A percentile compares a stretch with the other conserved stretches of the same genome.
phyloP scores from a whole-genome alignment of 2,113 vertebrate species.

The Phyllopteryx taeniolatus region DNA sequence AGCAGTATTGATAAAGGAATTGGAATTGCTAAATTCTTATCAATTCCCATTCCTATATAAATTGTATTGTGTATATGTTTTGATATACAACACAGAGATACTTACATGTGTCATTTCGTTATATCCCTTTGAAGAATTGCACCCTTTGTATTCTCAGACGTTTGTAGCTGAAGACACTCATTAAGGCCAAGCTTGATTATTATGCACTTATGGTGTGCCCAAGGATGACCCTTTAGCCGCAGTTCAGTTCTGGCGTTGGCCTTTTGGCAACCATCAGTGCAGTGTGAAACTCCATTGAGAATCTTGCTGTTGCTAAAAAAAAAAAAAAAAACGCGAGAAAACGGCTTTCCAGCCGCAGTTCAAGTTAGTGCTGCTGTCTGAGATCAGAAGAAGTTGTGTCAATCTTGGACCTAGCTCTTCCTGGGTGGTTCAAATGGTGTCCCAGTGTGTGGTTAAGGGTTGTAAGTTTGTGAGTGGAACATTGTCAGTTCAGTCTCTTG shows the following conservation, averaged over 20 bases:
- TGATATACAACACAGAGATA: not conserved
- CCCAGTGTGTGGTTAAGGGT: constrained; percentile 5
- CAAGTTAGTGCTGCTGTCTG: constrained; percentile 13
- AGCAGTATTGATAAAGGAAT: too few species aligned
- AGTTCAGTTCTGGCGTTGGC: constrained; percentile 39
- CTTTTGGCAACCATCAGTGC: constrained; percentile 59
- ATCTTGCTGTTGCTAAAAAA: constrained; percentile 41
- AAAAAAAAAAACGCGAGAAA: constrained; percentile 1
- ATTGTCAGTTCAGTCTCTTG: not conserved
- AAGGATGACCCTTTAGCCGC: constrained; percentile 28
- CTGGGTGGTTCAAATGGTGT: constrained; percentile 17
- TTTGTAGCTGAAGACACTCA: not conserved
- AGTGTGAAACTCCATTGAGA: constrained; percentile 51
- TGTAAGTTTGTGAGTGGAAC: constrained; percentile 5
- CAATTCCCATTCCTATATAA: too few species aligned
- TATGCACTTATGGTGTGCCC: constrained; percentile 35
- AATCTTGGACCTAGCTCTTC: not conserved
- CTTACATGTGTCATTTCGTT: not conserved
- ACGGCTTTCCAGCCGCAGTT: constrained; percentile 19
- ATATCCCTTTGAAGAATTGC: not conserved
- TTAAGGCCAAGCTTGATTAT: not conserved
- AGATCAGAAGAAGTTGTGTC: constrained; percentile 17
- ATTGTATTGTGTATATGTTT: too few species aligned
- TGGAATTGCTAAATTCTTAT: too few species aligned
- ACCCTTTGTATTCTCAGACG: not conserved